Conservation (phyloP, 2,113 vertebrate species). For the Climacteris rufus region DNA sequence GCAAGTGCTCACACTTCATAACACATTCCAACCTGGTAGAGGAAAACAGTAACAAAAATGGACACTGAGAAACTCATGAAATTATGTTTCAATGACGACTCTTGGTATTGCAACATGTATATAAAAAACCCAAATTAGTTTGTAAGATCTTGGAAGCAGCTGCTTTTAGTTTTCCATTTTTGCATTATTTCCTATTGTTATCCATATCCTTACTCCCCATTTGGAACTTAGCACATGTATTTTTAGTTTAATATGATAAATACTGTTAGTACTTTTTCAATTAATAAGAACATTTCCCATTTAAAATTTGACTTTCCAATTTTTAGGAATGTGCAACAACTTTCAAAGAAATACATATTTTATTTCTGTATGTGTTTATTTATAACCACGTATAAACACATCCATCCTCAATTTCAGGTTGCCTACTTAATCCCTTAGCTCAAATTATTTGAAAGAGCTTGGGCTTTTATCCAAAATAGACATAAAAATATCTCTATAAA, state of each 20-base stretch:
- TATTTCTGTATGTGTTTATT: neutral
- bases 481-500: constrained; percentile 52
- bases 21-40: neutral
- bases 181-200: neutral
- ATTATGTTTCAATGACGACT: neutral
- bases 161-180: neutral
- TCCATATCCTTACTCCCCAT: neutral
- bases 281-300: neutral
- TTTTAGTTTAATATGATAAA: neutral
- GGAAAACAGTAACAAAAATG: neutral
- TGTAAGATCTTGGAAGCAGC: neutral
- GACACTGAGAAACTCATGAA: neutral
- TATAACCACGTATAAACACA: constrained; percentile 14
- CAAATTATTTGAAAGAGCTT: constrained; percentile 12
- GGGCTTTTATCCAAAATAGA: constrained; percentile 45
- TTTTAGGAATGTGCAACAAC: neutral
- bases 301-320: neutral
- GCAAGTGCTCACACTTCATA: neutral
- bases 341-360: neutral
- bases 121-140: neutral
- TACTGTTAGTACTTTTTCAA: neutral
- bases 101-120: neutral
- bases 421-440: constrained; percentile 17
- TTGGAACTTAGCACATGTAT: neutral
- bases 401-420: constrained; percentile 12